These are phyloP conservation scores for Aproaerema taeniolella DNA, from an alignment of 2,888 invertebrate genomes.

Conservation along the genomic window DNA sequence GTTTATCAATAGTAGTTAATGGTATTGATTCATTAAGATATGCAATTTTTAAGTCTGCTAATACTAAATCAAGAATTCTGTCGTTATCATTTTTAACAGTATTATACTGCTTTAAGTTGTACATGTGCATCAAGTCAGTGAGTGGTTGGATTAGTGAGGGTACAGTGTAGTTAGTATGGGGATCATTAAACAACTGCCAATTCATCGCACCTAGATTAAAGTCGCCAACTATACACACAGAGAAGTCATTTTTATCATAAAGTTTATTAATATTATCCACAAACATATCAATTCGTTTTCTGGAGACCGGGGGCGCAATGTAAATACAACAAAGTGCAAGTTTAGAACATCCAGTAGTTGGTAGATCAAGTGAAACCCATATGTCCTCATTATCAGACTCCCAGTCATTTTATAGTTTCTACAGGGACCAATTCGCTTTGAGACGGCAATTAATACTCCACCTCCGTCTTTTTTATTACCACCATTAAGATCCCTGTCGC, in stretches of 20 bases:
- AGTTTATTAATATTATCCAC: background rate
- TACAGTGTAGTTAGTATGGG: background rate
- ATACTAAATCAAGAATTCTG: background rate
- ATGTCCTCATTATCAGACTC: background rate
- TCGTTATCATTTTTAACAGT: background rate
- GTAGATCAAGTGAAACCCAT: background rate
- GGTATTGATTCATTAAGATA: background rate
- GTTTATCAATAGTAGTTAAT: background rate
- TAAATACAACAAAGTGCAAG: background rate
- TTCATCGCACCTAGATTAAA: background rate
- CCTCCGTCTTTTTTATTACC: background rate
- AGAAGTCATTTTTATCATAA: background rate
- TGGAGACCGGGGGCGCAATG: background rate
- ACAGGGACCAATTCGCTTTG: background rate
- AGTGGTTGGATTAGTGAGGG: background rate
- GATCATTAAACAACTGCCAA: slow-evolving; percentile 1
- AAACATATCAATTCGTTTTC: background rate
- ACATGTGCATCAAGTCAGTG: background rate
- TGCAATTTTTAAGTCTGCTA: background rate
- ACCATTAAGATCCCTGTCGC: background rate
- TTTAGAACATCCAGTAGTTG: background rate
- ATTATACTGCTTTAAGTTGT: background rate
- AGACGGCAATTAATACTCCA: background rate
- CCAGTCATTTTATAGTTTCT: background rate
- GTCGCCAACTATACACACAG: background rate